These are phyloP conservation scores for Pachyuromys duprasi DNA, from an alignment of 2,797 vertebrate genomes.

Conservation along the genomic window DNA sequence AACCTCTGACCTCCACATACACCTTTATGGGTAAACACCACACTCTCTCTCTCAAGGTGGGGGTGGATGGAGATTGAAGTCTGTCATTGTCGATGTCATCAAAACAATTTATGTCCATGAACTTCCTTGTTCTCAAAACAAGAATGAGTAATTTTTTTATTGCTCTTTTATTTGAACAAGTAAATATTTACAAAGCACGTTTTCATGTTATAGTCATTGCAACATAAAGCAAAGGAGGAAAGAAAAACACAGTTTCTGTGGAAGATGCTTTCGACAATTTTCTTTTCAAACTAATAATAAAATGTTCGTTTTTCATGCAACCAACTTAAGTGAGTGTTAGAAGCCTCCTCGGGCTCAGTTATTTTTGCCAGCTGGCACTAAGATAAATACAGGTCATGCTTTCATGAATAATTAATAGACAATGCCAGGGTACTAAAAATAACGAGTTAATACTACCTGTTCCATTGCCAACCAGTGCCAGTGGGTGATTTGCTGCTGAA, in stretches of 20 bases:
- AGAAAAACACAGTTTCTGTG: background rate
- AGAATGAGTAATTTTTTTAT: constrained; percentile 33
- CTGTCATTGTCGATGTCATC: background rate
- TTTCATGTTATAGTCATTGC: background rate
- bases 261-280: background rate
- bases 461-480: background rate
- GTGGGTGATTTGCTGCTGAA: background rate
- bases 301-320: background rate
- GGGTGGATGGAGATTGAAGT: background rate
- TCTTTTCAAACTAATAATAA: constrained; percentile 34
- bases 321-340: constrained; percentile 9
- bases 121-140: constrained; percentile 54
- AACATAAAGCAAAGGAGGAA: background rate
- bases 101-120: background rate
- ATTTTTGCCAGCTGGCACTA: constrained; percentile 1
- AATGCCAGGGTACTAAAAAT: background rate
- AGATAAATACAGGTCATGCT: background rate
- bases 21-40: background rate
- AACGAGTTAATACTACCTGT: background rate
- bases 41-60: too few relatives aligned
- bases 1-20: background rate
- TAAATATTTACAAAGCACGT: constrained; percentile 54
- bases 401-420: constrained; percentile 34
- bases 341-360: background rate
- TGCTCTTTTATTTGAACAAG: constrained; percentile 46